Evolutionary conservation across 2,797 vertebrate genomes (phyloP).

Genomic region (Scleropages formosus): DNA sequence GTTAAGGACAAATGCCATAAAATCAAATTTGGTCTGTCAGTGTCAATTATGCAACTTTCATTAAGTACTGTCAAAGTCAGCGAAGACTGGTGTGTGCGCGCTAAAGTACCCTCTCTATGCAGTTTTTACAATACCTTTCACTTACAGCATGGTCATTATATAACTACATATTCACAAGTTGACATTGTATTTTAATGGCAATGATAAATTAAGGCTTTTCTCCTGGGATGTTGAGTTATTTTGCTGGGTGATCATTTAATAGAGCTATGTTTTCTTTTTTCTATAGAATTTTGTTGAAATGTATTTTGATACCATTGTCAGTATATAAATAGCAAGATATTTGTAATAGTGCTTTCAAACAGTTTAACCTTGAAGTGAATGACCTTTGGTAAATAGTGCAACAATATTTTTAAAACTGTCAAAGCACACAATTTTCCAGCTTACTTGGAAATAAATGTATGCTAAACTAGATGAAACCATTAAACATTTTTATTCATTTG

Average conservation of each 20-base stretch:
- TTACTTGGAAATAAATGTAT: background rate
- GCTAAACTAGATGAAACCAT: background rate
- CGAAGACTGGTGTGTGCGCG: slow-evolving; percentile 20
- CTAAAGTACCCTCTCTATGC: background rate
- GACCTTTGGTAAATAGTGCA: slow-evolving; percentile 4
- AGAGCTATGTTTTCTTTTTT: slow-evolving; percentile 4
- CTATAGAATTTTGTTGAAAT: background rate
- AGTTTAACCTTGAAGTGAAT: background rate
- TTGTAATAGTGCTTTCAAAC: background rate
- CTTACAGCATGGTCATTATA: background rate
- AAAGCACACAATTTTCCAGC: background rate
- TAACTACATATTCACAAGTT: background rate
- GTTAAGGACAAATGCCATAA: slow-evolving; percentile 3
- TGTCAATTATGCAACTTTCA: background rate
- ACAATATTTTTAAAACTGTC: background rate
- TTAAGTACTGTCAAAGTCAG: slow-evolving; percentile 1
- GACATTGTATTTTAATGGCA: background rate
- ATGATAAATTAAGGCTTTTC: slow-evolving; percentile 12
- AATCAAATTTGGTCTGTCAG: background rate
- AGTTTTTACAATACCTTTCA: background rate
- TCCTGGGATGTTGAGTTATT: background rate
- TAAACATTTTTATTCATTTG: background rate
- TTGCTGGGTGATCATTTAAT: background rate
- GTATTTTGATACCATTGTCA: slow-evolving; percentile 3
- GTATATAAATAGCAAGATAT: slow-evolving; percentile 11